phyloP scores from a whole-genome alignment of 2,113 vertebrate genomes.

The Carollia perspicillata region DNA sequence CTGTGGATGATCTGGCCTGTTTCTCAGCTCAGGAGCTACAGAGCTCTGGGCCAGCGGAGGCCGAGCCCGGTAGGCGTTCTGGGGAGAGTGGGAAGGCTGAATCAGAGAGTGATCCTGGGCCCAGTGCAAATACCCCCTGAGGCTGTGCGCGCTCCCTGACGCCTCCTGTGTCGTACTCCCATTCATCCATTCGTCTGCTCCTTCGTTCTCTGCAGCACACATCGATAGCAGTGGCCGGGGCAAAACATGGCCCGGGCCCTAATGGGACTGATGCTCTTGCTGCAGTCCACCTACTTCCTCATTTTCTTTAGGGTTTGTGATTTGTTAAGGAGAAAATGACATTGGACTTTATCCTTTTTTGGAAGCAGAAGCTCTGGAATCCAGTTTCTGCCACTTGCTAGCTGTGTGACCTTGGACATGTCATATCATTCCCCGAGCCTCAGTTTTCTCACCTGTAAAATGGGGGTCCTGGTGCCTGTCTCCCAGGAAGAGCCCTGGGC shows the following conservation, averaged over 20 bases:
- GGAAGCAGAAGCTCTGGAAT: background rate
- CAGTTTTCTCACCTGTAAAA: background rate
- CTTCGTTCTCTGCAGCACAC: background rate
- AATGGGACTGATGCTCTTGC: background rate
- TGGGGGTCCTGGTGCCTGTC: background rate
- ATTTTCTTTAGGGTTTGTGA: background rate
- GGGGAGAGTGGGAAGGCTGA: background rate
- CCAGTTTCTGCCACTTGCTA: background rate
- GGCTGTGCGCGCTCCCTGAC: background rate
- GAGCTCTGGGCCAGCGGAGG: background rate
- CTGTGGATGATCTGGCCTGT: background rate
- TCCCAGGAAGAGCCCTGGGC: background rate
- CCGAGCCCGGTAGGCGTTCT: background rate
- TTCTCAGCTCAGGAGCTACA: background rate
- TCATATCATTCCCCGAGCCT: background rate
- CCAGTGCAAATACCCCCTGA: background rate
- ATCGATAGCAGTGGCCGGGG: background rate
- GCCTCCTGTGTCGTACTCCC: background rate
- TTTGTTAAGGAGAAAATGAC: background rate
- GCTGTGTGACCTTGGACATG: background rate
- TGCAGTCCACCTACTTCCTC: background rate
- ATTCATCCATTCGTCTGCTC: background rate
- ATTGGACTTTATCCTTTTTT: background rate
- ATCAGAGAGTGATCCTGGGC: background rate
- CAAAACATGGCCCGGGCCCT: background rate